Conservation (phyloP, 2,888 invertebrate species). For the Mythimna impura region DNA sequence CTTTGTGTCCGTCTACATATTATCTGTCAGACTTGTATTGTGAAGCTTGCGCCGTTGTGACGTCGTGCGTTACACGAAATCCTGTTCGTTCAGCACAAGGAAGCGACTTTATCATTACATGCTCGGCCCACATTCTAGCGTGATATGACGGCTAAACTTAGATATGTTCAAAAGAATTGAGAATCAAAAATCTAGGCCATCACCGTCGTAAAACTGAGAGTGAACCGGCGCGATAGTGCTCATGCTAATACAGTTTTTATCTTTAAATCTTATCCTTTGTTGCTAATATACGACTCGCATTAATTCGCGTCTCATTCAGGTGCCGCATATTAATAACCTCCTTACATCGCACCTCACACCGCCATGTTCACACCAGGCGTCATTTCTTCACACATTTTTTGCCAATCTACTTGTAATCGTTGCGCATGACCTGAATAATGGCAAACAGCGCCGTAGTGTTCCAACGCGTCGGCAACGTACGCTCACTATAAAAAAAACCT, state of each 20-base stretch:
- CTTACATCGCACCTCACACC: slow-evolving; percentile 22
- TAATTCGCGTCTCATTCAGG: slow-evolving; percentile 47
- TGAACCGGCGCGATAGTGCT: slow-evolving; percentile 51
- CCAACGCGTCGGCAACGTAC: slow-evolving; percentile 31
- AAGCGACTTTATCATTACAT: slow-evolving; percentile 51
- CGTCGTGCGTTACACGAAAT: slow-evolving; percentile 14
- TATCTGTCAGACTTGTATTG: slow-evolving; percentile 28
- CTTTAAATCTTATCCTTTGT: slow-evolving; percentile 55
- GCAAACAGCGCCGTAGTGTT: slow-evolving; percentile 34
- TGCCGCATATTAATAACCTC: slow-evolving; percentile 58
- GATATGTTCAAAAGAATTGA: slow-evolving; percentile 64
- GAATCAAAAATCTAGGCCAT: slow-evolving; percentile 66
- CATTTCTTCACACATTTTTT: slow-evolving; percentile 59
- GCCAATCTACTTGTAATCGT: slow-evolving; percentile 45
- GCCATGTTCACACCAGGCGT: slow-evolving; percentile 40
- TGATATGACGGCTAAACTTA: slow-evolving; percentile 65
- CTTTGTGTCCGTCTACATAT: slow-evolving; percentile 15
- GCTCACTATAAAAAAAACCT: slow-evolving; percentile 51
- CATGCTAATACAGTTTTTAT: slow-evolving; percentile 52
- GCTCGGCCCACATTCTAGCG: slow-evolving; percentile 56
- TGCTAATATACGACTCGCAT: slow-evolving; percentile 49
- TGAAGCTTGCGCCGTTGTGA: slow-evolving; percentile 22
- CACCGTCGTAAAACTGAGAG: slow-evolving; percentile 66
- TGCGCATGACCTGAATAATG: slow-evolving; percentile 59
- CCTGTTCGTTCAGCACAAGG: slow-evolving; percentile 46